A percentile compares a stretch with the other conserved stretches of the same genome.
These are phyloP conservation scores for Trachurus trachurus DNA, from an alignment of 2,797 vertebrate species.

Conservation along the genomic window DNA sequence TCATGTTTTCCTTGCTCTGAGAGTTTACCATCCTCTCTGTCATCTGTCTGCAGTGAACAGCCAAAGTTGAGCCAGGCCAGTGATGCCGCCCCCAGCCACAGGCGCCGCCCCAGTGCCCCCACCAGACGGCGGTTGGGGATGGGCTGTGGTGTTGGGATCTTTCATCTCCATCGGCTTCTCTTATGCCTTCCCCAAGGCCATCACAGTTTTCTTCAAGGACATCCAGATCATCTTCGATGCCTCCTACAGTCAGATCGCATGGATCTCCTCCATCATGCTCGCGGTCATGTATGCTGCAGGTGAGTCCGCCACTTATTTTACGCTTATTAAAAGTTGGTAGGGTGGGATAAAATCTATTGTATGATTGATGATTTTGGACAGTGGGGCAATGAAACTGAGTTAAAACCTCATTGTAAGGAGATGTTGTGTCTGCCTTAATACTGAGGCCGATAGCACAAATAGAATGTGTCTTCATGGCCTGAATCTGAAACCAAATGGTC, in stretches of 20 bases:
- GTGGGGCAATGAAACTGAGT: no score
- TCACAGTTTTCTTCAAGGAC: slow-evolving; percentile 98
- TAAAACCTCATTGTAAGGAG: background rate
- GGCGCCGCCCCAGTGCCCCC: slow-evolving; percentile 78
- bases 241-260: slow-evolving; percentile 94
- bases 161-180: slow-evolving; percentile 99
- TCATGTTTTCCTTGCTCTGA: background rate
- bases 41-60: slow-evolving; percentile 55
- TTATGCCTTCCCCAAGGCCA: slow-evolving; percentile 97
- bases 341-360: no score
- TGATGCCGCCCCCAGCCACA: slow-evolving; percentile 87
- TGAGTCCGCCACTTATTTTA: slow-evolving; percentile 71
- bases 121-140: slow-evolving; percentile 97
- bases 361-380: no score
- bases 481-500: slow-evolving; percentile 33
- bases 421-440: background rate
- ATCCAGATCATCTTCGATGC: slow-evolving; percentile 93
- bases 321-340: no score
- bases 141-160: slow-evolving; percentile 92
- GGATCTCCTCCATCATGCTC: slow-evolving; percentile 99
- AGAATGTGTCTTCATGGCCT: slow-evolving; percentile 28
- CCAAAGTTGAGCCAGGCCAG: slow-evolving; percentile 60
- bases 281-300: slow-evolving; percentile 99
- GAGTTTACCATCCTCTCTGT: background rate
- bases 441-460: background rate